These are phyloP conservation scores for Arctia plantaginis DNA, from an alignment of 2,888 invertebrate species.

Conservation along the genomic window DNA sequence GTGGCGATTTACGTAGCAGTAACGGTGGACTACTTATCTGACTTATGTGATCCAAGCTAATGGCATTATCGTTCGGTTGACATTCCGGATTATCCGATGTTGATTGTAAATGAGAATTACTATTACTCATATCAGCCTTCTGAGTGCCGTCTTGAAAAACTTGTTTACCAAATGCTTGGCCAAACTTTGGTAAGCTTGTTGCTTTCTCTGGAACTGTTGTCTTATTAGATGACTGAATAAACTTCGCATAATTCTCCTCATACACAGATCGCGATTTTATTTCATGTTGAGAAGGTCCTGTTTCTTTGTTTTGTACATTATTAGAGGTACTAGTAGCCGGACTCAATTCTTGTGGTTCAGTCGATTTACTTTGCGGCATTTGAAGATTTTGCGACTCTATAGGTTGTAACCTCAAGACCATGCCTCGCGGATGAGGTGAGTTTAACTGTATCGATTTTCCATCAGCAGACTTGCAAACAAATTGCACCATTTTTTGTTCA, in stretches of 20 bases:
- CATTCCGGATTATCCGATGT: conserved; percentile 66
- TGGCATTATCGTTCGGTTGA: conserved; percentile 65
- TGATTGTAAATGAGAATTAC: conserved; percentile 61
- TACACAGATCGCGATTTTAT: conserved; percentile 84
- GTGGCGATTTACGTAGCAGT: conserved; percentile 71
- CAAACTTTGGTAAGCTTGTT: conserved; percentile 90
- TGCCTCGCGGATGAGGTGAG: conserved; percentile 83
- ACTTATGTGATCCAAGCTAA: conserved; percentile 74
- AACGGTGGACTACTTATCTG: conserved; percentile 77
- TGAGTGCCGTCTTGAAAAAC: conserved; percentile 85
- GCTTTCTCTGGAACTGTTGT: conserved; percentile 73
- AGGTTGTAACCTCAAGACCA: conserved; percentile 81
- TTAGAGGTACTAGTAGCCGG: conserved; percentile 55
- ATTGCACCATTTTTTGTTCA: conserved; percentile 87
- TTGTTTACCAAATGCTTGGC: conserved; percentile 92
- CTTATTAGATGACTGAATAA: conserved; percentile 79
- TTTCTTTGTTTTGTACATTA: conserved; percentile 59
- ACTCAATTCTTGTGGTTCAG: conserved; percentile 68
- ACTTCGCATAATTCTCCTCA: conserved; percentile 86
- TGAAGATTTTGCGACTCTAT: conserved; percentile 73
- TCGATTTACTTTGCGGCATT: conserved; percentile 56
- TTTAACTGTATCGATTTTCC: conserved; percentile 87
- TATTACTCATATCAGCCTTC: conserved; percentile 68
- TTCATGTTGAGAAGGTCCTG: conserved; percentile 67
- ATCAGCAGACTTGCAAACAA: conserved; percentile 88